These are phyloP conservation scores for Limnephilus marmoratus DNA, from an alignment of 2,888 invertebrate genomes.

Conservation along the genomic window DNA sequence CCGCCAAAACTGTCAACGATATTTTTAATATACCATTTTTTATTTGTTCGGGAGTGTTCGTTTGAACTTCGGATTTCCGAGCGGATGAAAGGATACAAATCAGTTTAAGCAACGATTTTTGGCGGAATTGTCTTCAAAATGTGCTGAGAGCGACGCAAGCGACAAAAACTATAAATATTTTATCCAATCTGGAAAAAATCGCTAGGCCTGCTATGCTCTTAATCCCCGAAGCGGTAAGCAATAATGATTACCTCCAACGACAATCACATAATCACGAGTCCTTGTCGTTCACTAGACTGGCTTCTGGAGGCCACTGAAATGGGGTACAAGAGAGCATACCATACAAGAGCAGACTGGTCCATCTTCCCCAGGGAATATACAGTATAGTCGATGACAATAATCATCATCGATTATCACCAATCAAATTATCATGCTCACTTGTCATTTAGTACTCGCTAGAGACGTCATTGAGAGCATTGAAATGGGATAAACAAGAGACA, in stretches of 20 bases:
- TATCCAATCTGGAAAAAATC: too few relatives aligned
- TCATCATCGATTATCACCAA: background rate
- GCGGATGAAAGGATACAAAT: too few relatives aligned
- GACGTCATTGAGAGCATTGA: background rate
- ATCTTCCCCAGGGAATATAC: background rate
- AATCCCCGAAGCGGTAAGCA: slow-evolving; percentile 21
- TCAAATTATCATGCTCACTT: background rate
- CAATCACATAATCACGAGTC: slow-evolving; percentile 26
- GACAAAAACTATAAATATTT: too few relatives aligned
- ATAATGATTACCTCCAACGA: slow-evolving; percentile 17
- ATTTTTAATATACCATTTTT: too few relatives aligned
- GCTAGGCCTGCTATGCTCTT: too few relatives aligned
- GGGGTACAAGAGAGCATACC: background rate
- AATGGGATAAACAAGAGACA: background rate
- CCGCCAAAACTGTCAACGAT: too few relatives aligned
- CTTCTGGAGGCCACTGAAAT: background rate
- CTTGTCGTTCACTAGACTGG: background rate
- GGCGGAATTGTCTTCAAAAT: too few relatives aligned
- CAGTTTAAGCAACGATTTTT: too few relatives aligned
- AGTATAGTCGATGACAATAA: background rate
- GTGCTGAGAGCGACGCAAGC: too few relatives aligned
- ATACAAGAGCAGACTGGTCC: background rate
- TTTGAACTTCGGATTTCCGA: too few relatives aligned
- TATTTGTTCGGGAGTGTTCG: too few relatives aligned
- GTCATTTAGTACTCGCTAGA: background rate